Evolutionary conservation across 2,888 invertebrate species (phyloP).

Genomic region (Andrena marginata): DNA sequence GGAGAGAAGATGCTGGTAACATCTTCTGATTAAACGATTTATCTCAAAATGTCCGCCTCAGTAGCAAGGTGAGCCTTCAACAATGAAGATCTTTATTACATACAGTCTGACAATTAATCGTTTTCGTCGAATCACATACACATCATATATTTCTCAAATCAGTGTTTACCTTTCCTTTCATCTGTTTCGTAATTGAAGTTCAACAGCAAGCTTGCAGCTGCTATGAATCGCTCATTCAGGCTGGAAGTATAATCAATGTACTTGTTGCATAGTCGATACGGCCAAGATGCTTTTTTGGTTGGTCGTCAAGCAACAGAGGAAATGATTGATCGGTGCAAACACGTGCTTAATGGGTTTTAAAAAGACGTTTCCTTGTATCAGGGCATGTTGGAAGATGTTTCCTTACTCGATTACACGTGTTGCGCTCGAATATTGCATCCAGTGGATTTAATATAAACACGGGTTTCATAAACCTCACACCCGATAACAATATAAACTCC

Average conservation of each 20-base stretch:
- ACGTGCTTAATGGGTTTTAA: constrained; percentile 36
- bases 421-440: constrained; percentile 17
- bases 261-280: constrained; percentile 53
- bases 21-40: too few relatives aligned
- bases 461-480: background rate
- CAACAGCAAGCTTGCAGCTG: background rate
- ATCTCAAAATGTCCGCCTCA: too few relatives aligned
- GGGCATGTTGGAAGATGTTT: background rate
- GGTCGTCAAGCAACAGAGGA: background rate
- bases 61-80: too few relatives aligned
- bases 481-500: background rate
- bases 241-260: constrained; percentile 56
- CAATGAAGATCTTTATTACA: too few relatives aligned
- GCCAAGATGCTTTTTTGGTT: constrained; percentile 36
- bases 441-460: background rate
- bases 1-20: too few relatives aligned
- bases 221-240: constrained; percentile 48
- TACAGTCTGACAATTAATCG: too few relatives aligned
- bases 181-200: constrained; percentile 40
- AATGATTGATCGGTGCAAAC: constrained; percentile 49
- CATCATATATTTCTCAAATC: background rate
- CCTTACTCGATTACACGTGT: constrained; percentile 23
- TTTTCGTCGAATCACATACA: too few relatives aligned
- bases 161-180: background rate
- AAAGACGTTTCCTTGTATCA: constrained; percentile 19